Evolutionary conservation across 2,797 vertebrate species (phyloP).

Genomic region (Darevskia nairensis): DNA sequence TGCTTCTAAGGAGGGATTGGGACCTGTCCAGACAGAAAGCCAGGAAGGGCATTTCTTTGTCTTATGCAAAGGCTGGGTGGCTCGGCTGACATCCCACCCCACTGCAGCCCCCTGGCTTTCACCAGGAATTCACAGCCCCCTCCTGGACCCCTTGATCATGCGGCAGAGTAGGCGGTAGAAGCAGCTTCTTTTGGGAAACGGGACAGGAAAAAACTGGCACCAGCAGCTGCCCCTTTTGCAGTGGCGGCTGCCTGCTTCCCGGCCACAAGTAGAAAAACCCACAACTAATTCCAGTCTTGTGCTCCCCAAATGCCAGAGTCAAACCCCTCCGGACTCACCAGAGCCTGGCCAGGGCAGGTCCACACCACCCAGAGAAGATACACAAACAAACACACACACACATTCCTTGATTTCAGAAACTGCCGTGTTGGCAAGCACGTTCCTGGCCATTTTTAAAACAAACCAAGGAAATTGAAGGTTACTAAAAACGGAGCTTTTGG

Average conservation of each 20-base stretch:
- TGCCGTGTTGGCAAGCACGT: background rate
- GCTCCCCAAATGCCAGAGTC: background rate
- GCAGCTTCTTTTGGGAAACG: background rate
- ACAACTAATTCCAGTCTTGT: too few relatives aligned
- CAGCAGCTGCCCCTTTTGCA: background rate
- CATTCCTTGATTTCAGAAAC: background rate
- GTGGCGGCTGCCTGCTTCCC: background rate
- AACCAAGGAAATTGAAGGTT: constrained; percentile 20
- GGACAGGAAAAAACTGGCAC: background rate
- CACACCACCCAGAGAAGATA: background rate
- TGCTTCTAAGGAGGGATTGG: background rate
- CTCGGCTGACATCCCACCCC: background rate
- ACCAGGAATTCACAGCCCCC: background rate
- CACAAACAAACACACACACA: too few relatives aligned
- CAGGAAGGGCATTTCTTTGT: background rate
- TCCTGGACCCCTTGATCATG: background rate
- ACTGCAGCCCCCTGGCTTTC: background rate
- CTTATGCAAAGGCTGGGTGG: background rate
- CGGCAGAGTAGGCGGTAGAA: background rate
- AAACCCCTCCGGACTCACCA: background rate
- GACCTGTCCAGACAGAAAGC: background rate
- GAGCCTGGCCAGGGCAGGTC: background rate
- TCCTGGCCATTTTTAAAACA: background rate
- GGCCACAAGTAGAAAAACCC: background rate
- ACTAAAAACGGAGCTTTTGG: background rate